Evolutionary conservation across 2,113 vertebrate genomes (phyloP).

Genomic region (Genyomyrus donnyi): DNA sequence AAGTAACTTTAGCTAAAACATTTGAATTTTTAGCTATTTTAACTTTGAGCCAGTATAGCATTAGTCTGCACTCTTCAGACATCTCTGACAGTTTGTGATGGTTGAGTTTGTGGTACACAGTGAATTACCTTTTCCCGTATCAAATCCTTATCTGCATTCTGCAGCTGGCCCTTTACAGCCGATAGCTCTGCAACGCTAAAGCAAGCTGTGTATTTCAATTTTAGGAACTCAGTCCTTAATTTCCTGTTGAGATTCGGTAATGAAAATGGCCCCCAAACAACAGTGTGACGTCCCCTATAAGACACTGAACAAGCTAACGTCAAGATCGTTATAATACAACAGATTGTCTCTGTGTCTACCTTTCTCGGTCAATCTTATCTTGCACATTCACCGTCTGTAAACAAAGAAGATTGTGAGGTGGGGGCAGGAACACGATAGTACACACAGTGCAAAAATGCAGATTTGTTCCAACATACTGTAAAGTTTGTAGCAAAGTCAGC

Average conservation of each 20-base stretch:
- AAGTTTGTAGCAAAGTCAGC: not conserved
- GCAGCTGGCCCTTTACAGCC: not conserved
- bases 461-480: not conserved
- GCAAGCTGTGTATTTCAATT: not conserved
- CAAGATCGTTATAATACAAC: not conserved
- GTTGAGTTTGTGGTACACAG: not conserved
- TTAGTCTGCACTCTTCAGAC: not conserved
- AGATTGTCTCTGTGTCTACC: constrained; percentile 31
- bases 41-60: not conserved
- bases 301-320: not conserved
- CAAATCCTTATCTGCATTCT: not conserved
- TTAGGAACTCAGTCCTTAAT: not conserved
- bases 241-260: not conserved
- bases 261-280: not conserved
- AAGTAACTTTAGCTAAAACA: not conserved
- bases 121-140: not conserved
- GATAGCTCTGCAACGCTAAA: not conserved
- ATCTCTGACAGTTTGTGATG: not conserved
- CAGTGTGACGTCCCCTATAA: not conserved
- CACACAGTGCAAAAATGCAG: not conserved
- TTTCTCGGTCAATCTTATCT: constrained; percentile 26
- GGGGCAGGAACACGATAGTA: not conserved
- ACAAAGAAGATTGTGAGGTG: constrained; percentile 8
- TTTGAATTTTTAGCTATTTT: not conserved
- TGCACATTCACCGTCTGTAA: constrained; percentile 35